phyloP scores from a whole-genome alignment of 2,797 vertebrate species.

The Eleutherodactylus coqui region DNA sequence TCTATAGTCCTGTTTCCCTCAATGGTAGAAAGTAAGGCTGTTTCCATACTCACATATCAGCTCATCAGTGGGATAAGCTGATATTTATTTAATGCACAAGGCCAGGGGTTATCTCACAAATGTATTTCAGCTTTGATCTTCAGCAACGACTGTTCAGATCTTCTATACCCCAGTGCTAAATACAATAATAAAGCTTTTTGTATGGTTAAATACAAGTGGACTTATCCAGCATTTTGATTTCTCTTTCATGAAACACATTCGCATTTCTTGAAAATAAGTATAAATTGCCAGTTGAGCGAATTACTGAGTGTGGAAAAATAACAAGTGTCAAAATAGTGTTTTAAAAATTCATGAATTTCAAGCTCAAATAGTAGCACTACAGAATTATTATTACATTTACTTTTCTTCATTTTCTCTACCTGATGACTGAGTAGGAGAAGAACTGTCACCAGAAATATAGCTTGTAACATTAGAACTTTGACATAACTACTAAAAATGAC shows the following conservation, averaged over 20 bases:
- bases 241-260: neutral
- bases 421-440: conserved; percentile 39
- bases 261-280: conserved; percentile 20
- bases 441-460: conserved; percentile 46
- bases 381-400: conserved; percentile 44
- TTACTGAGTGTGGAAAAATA: conserved; percentile 1
- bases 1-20: too few species aligned
- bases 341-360: conserved; percentile 27
- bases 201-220: neutral
- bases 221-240: neutral
- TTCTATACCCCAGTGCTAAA: neutral
- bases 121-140: too few species aligned
- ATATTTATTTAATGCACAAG: too few species aligned
- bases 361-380: conserved; percentile 19
- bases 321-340: conserved; percentile 44
- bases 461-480: conserved; percentile 34
- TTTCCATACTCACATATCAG: too few species aligned
- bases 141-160: neutral
- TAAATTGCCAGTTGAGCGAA: neutral
- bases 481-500: conserved; percentile 24
- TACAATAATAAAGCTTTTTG: neutral
- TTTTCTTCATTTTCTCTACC: conserved; percentile 35
- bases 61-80: too few species aligned
- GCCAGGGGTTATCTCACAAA: too few species aligned
- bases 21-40: too few species aligned